phyloP scores from a whole-genome alignment of 2,888 invertebrate species.

The Caenorhabditis imperialis region DNA sequence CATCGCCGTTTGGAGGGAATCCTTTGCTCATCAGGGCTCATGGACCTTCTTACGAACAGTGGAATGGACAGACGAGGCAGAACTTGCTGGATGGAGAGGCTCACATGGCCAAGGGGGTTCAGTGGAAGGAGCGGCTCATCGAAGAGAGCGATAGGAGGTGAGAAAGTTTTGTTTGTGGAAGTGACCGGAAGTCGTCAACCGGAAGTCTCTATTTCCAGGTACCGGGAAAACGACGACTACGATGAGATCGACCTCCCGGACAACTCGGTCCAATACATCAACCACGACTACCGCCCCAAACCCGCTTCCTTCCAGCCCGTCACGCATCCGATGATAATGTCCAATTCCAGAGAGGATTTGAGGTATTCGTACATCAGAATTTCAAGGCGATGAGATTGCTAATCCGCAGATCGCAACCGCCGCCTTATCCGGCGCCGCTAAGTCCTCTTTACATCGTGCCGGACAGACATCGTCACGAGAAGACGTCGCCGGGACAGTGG shows the following conservation, averaged over 20 bases:
- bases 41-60: conserved; percentile 42
- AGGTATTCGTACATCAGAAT: conserved; percentile 1
- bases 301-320: conserved; percentile 33
- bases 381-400: not conserved
- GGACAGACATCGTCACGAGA: conserved; percentile 16
- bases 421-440: conserved; percentile 34
- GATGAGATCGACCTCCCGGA: conserved; percentile 31
- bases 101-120: conserved; percentile 43
- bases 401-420: conserved; percentile 7
- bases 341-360: conserved; percentile 33
- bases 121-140: conserved; percentile 61
- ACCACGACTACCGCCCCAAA: conserved; percentile 46
- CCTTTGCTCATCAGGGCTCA: conserved; percentile 40
- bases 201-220: conserved; percentile 7
- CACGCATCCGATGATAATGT: conserved; percentile 45
- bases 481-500: conserved; percentile 28
- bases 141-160: conserved; percentile 44
- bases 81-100: conserved; percentile 8
- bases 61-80: conserved; percentile 34
- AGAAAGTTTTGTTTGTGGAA: not conserved
- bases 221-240: conserved; percentile 34
- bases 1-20: conserved; percentile 38
- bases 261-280: conserved; percentile 29
- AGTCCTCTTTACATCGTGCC: conserved; percentile 51
- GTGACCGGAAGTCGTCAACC: too few relatives aligned